Base-by-base conservation (phyloP, 2,888 invertebrate species). In the Acheta domesticus region DNA sequence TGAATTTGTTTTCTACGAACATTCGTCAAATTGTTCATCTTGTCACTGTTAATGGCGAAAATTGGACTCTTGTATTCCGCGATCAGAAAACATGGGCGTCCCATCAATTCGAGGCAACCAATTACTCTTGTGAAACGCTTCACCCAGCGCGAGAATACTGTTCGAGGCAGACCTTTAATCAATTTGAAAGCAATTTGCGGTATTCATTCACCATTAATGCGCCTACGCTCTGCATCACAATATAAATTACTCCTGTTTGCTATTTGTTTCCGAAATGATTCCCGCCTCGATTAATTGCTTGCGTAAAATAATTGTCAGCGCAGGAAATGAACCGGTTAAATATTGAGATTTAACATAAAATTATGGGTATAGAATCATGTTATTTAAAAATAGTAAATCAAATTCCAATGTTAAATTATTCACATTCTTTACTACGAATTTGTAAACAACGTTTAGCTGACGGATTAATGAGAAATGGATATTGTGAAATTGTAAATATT, bases 161-260 rank as follows among this genome's bases (percentile, higher is more conserved):
- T 62, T 62, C n/a, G 62, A 62, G 16, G 62, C 62, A n/a, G 62
- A 19, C 16, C 62, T 62, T 62, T 62, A 62, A 62, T 62, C 62
- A 62, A 62, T 62, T 62, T 62, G 62, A 62, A 62, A 14, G 62
- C n/a, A 62, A 62, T 62, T 62, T 62, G n/a, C 62, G 62, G 62
- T 62, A 62, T n/a, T 62, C 62, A 62, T 62, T n/a, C 62, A 62
- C 62, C n/a, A 62, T 62, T 62, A 62, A 62, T 62, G n/a, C 62
- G 62, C 62, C n/a, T 62, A 19, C 62, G 62, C 12, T 62, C 62
- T 8, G 62, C 62, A n/a, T 62, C 62, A 62, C 62, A 62, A 62
- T 62, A 62, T 62, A 62, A 62, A 62, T 62, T 62, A 62, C 62
- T 62, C 8, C 62, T 62, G 62, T 62, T 62, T 62, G 62, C 62